A percentile compares a stretch with the other conserved stretches of the same genome.
Evolutionary conservation across 2,888 invertebrate genomes (phyloP).

Genomic region (Ormyrus pomaceus): DNA sequence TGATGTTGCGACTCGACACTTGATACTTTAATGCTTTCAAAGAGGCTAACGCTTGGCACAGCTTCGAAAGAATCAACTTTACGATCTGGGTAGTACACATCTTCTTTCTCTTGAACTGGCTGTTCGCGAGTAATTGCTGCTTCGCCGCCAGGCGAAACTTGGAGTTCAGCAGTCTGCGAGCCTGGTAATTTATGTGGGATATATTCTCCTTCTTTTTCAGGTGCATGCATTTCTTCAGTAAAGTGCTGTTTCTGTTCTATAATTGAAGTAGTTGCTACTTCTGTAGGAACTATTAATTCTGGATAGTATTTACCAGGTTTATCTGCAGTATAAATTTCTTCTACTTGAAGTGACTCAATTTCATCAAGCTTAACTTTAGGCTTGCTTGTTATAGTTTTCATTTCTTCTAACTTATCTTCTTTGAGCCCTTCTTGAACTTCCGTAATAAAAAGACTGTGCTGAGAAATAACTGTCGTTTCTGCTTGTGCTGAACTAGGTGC

Average conservation of each 20-base stretch:
- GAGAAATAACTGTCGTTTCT: constrained; percentile 78
- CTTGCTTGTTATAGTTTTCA: constrained; percentile 77
- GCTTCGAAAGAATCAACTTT: constrained; percentile 67
- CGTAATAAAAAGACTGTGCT: constrained; percentile 81
- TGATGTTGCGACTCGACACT: constrained; percentile 82
- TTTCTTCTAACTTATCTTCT: constrained; percentile 78
- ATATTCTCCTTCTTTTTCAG: constrained; percentile 83
- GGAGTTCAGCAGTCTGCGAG: constrained; percentile 79
- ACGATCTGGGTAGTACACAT: constrained; percentile 74
- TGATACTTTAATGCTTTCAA: constrained; percentile 78
- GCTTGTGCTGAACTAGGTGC: constrained; percentile 78
- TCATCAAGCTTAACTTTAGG: constrained; percentile 81
- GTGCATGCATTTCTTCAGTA: constrained; percentile 81
- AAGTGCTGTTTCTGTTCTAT: constrained; percentile 82
- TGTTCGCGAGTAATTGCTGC: constrained; percentile 79
- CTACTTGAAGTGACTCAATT: constrained; percentile 81
- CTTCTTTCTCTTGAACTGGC: constrained; percentile 82
- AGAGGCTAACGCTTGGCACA: constrained; percentile 68
- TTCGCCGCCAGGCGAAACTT: constrained; percentile 79
- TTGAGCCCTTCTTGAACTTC: constrained; percentile 81
- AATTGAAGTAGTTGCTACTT: constrained; percentile 82
- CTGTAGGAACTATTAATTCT: constrained; percentile 87
- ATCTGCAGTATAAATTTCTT: constrained; percentile 83
- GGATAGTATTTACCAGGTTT: constrained; percentile 88
- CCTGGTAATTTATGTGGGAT: constrained; percentile 79